phyloP scores from a whole-genome alignment of 2,888 invertebrate genomes.

The Chamaedrilus cognettii region DNA sequence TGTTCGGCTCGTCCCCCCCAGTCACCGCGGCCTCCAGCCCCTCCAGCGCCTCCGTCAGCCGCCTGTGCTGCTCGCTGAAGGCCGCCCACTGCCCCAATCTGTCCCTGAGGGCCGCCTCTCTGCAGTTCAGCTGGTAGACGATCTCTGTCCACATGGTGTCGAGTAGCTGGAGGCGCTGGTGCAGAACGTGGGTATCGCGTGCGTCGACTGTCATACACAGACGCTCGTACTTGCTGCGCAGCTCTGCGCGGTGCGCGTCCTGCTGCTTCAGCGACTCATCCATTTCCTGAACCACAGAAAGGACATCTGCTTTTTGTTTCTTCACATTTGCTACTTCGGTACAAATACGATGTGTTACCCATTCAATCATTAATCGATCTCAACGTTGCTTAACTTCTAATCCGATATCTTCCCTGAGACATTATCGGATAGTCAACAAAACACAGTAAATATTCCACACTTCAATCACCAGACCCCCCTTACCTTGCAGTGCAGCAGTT shows the following conservation, averaged over 20 bases:
- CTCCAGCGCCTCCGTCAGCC: constrained; percentile 48
- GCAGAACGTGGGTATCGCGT: constrained; percentile 53
- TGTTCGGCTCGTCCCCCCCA: constrained; percentile 47
- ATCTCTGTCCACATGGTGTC: constrained; percentile 58
- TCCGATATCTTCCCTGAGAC: too few species aligned
- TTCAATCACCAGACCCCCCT: too few species aligned
- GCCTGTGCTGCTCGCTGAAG: constrained; percentile 44
- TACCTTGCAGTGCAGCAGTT: too few species aligned
- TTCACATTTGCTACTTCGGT: too few species aligned
- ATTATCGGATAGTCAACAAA: too few species aligned
- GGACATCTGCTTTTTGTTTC: too few species aligned
- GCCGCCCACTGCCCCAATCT: constrained; percentile 47
- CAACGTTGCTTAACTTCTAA: too few species aligned
- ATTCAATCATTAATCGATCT: too few species aligned
- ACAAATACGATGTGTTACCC: too few species aligned
- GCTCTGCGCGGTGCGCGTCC: constrained; percentile 44
- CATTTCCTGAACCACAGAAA: constrained; percentile 49
- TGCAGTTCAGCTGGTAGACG: constrained; percentile 42
- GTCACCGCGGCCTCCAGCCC: constrained; percentile 48
- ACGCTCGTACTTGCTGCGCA: constrained; percentile 44
- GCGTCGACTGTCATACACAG: constrained; percentile 45
- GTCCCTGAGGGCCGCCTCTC: constrained; percentile 35
- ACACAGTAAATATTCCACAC: too few species aligned
- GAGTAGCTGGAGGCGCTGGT: constrained; percentile 51
- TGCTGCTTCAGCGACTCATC: constrained; percentile 44